Conservation (phyloP, 2,888 invertebrate genomes). For the Caenorhabditis angaria region DNA sequence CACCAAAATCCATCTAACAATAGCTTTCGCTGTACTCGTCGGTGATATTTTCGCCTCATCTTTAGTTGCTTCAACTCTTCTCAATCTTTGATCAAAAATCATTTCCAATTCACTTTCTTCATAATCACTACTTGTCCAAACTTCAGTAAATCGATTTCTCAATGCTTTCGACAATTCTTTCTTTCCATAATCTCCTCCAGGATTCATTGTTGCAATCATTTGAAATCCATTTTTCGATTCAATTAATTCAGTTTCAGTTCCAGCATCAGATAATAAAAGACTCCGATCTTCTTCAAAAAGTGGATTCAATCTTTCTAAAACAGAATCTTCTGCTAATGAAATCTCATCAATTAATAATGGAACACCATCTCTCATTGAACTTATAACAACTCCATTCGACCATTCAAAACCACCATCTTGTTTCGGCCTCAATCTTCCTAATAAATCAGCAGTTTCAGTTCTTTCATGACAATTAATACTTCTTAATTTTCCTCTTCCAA, state of each 20-base stretch:
- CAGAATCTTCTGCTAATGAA: slow-evolving; percentile 84
- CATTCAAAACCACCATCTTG: slow-evolving; percentile 81
- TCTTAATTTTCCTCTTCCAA: slow-evolving; percentile 79
- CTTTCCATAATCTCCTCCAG: slow-evolving; percentile 98
- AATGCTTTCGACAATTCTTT: slow-evolving; percentile 97
- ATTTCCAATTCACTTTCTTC: slow-evolving; percentile 81
- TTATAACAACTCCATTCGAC: slow-evolving; percentile 93
- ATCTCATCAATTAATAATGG: slow-evolving; percentile 97
- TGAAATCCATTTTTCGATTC: slow-evolving; percentile 81
- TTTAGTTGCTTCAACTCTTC: slow-evolving; percentile 31
- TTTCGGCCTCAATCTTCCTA: slow-evolving; percentile 92
- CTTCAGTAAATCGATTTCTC: slow-evolving; percentile 96
- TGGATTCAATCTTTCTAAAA: slow-evolving; percentile 94
- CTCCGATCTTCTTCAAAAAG: slow-evolving; percentile 88
- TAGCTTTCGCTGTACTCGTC: slow-evolving; percentile 33
- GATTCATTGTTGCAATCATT: slow-evolving; percentile 98
- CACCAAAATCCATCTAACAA: slow-evolving; percentile 54
- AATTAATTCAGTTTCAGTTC: slow-evolving; percentile 75
- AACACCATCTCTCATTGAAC: slow-evolving; percentile 86
- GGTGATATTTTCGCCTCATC: slow-evolving; percentile 33
- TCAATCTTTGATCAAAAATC: slow-evolving; percentile 78
- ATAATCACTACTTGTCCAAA: slow-evolving; percentile 88
- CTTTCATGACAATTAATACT: slow-evolving; percentile 96
- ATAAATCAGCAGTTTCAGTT: slow-evolving; percentile 95
- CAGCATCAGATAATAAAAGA: slow-evolving; percentile 89